phyloP scores from a whole-genome alignment of 2,113 vertebrate genomes.

The Thamnophis sirtalis region DNA sequence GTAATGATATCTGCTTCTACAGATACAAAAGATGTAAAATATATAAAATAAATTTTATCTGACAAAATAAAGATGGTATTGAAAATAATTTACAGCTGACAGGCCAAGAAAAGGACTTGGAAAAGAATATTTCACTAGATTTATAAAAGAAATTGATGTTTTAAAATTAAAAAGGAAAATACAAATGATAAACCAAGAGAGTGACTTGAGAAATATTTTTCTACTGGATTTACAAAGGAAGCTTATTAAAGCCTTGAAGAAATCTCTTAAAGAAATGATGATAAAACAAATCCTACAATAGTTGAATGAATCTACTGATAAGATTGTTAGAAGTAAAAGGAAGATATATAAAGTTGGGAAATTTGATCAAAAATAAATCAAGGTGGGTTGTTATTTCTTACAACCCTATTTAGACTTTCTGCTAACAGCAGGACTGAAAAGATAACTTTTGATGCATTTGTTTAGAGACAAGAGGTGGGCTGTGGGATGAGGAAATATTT shows the following conservation, averaged over 20 bases:
- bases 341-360: not conserved
- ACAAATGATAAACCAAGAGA: not conserved
- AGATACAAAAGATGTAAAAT: not conserved
- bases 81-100: not conserved
- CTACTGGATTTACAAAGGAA: not conserved
- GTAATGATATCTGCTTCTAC: not conserved
- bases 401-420: not conserved
- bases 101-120: not conserved
- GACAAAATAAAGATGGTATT: not conserved
- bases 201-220: not conserved
- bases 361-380: not conserved
- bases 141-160: not conserved
- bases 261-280: not conserved
- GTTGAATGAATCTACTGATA: not conserved
- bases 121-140: not conserved
- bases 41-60: not conserved
- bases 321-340: not conserved
- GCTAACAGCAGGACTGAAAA: not conserved
- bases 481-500: not conserved
- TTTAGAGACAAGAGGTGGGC: not conserved
- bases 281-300: not conserved
- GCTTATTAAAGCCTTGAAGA: not conserved
- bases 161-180: not conserved
- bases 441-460: not conserved
- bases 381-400: not conserved